Base-by-base conservation (phyloP, 2,797 vertebrate species). In the Sarcoramphus papa region DNA sequence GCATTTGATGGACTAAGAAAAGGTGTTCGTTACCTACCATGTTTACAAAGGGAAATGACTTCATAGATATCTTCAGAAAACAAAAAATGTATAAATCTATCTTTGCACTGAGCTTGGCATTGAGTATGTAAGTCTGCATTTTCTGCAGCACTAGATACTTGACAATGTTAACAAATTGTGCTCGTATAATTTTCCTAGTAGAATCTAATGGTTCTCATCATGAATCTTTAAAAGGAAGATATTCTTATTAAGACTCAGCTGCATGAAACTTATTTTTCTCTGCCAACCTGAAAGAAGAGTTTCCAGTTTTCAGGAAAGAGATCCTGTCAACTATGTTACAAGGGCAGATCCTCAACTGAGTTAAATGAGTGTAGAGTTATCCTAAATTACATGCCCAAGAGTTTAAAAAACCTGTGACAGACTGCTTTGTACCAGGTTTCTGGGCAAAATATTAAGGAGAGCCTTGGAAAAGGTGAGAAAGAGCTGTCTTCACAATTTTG, bases 201-300 rank as follows among this genome's bases (percentile, higher is more conserved):
- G 62, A 82, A 93, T 94, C 24, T 88, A 85, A 83, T 91, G 59
- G 54, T 73, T 79, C 69, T 75, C 14, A 53, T 94, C 60, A 94
- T 95, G 80, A 95, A 95, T 96, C 63, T 95, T 97, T 97, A 93
- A 94, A 94, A 79, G 43, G 68, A 84, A 91, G 73, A 88, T 85
- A 77, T 43, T 84, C 25, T 74, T 95, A 81, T 90, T 96, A 87
- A 85, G 54, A 64, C 68, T 80, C 19, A 63, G 59, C 73, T 73
- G 37, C 41, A 86, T 92, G 85, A 85, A 93, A 70, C 90, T 88
- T 93, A 86, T 88, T 77, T 78, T 94, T 96, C 92, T 87, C 68
- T 77, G 23, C 54, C 41, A 51, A 59, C 12, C 45, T 57, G 69
- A 48, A 90, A 83, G 31, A 90, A 83, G 19, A 12, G 25, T 50